Base-by-base conservation (phyloP, 2,797 vertebrate species). In the Pitangus sulphuratus region DNA sequence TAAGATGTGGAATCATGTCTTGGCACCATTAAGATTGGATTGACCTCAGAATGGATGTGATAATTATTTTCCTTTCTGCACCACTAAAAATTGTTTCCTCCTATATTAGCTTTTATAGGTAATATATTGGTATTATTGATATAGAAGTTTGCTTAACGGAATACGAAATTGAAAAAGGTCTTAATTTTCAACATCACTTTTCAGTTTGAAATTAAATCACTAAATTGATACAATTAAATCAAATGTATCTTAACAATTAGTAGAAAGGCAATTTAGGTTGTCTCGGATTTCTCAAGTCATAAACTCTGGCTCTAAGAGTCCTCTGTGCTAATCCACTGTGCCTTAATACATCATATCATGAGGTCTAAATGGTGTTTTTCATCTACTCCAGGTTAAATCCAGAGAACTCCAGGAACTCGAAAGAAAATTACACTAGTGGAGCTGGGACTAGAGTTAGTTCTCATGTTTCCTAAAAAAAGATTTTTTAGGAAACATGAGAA, bases 41-140 rank as follows among this genome's bases (percentile, higher is more conserved):
- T 91, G 83, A 81, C 80, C 85, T 90, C 24, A 44, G 35, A 66
- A 78, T 76, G 74, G 47, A 64, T 65, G 26, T 9, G 4, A 58
- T 62, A 84, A 88, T 60, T 81, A 82, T 69, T 91, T 91, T 91
- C 26, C 39, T 94, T 76, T 91, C 47, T 78, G 33, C 33, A 81
- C 24, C 61, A 69, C 33, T 62, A 79, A 89, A 91, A 88, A 66
- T 35, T 66, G 82, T 72, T 88, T 76, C 80, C 19, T 77, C 26
- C 37, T 66, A 15, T n/a, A 72, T 83, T 64, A 89, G 47, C 51
- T 84, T 94, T 91, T 78, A 69, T 26, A 90, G 69, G 28, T 57
- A 81, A 84, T 58, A 86, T 65, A 89, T 75, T 86, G 35, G 30
- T 33, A 65, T 92, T 75, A 68, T 30, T 81, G 54, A 21, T 69